Base-by-base conservation (phyloP, 1,140 invertebrate genomes). In the Drosophila malerkotliana region DNA sequence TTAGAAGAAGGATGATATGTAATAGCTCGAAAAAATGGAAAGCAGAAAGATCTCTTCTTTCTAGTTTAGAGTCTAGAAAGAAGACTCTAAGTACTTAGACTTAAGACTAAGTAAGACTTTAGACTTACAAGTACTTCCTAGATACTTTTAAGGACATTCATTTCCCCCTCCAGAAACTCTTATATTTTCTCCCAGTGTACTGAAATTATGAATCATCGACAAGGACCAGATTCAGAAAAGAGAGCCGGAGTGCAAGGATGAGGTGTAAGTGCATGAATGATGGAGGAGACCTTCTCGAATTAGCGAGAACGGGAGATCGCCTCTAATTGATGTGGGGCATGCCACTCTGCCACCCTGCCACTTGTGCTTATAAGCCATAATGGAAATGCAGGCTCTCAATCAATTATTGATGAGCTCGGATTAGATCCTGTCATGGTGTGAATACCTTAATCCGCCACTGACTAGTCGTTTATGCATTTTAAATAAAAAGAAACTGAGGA, bases 381-480 rank as follows among this genome's bases (percentile, higher is more conserved):
- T 69, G 67, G 64, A 49, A 57, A 57, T 41, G 41, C 67, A 49
- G 30, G 67, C 64, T 69, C 66, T 57, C 64, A 71, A 71, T 71
- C 67, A 71, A 71, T 71, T 71, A 71, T 71, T 71, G 67, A 71
- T 71, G 67, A 57, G 67, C 52, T 14, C 44, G 44, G 67, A 71
- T 71, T 56, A 68, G 63, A 68, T 69, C 41, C 64, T 30, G 64
- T 18, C 44, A 34, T 24, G 63, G 66, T 69, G 66, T 69, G 63
- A 69, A 69, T 18, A n/a, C 51, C 41, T 39, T 71, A 71, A 71
- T 69, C 67, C 67, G 26, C 10, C 34, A 37, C 10, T 12, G 34
- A 37, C 34, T 37, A 37, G 47, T 28, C 63, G 44, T 63, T 69
- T 69, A 26, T 56, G 67, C 63, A 67, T 67, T 67, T 67, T 67